Evolutionary conservation across 1,140 invertebrate species (phyloP), one percentile per base, ranked within the genome.

Genomic region (Episyrphus balteatus): DNA sequence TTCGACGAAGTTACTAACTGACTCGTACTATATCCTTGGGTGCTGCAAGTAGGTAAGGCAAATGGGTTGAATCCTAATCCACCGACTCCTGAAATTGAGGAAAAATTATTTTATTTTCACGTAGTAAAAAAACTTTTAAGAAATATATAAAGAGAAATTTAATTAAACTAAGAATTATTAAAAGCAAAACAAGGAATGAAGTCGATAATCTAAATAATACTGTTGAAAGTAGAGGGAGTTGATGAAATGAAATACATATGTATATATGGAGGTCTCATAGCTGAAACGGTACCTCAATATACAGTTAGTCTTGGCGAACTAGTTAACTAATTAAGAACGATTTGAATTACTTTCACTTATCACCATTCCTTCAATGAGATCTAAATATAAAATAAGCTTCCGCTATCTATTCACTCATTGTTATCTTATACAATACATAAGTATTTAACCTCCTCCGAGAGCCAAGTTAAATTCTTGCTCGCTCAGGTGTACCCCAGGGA

Each of bases 31-130:
- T 92, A 93, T 46, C 83, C 79, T 66, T 92, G 88, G 18, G 82
- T 78, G 64, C 82, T 88, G 72, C 88, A 92, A 36, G 88, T 88
- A 15, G 88, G 87, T 61, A 92, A 75, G 50, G 88, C 86, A 74
- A 92, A 92, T 33, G 88, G 88, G 66, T 92, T 92, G 75, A 92
- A 87, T 55, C 83, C 82, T 44, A 92, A 74, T 52, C 88, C 82
- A 61, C 85, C 70, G 72, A 81, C 79, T 78, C 79, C 79, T 81
- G 72, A 5, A 69, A 70, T 52, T 51, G 66, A 61, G 55, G 48
- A 52, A 55, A 30, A 33, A 46, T 33, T 37, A 50, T 39, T 6
- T 18, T 32, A 40, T 17, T 8, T 9, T 13, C 9, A 21, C 3
- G 15, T 42, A 13, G 19, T 11, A 6, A 3, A 14, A 31, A 14